A percentile compares a stretch with the other conserved stretches of the same genome.
These are phyloP conservation scores for Poecilia wingei DNA, from an alignment of 2,797 vertebrate genomes.

Conservation along the genomic window DNA sequence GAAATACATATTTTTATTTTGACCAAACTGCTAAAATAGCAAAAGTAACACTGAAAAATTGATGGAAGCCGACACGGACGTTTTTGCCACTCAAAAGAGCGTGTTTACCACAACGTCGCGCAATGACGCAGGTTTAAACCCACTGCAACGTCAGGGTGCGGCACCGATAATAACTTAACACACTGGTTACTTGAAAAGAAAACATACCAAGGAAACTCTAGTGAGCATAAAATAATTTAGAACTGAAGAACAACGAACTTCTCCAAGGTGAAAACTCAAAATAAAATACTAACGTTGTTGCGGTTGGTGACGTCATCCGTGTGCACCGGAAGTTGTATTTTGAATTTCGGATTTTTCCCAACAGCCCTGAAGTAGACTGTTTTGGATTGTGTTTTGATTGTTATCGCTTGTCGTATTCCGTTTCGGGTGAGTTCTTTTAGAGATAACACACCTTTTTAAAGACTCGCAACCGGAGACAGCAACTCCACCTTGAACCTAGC, in stretches of 20 bases:
- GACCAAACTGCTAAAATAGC: not conserved
- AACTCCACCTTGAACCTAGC: not conserved
- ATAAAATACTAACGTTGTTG: not conserved
- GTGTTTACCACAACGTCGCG: not conserved
- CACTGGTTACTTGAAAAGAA: not conserved
- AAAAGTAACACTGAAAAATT: not conserved
- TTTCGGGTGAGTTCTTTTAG: not conserved
- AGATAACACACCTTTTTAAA: not conserved
- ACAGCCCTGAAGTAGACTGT: not conserved
- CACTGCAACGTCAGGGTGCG: not conserved
- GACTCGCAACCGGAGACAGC: not conserved
- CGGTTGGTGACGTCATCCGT: slow-evolving; percentile 24
- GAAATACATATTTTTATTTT: not conserved
- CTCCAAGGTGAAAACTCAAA: not conserved
- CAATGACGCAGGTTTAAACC: not conserved
- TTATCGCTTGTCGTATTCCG: not conserved
- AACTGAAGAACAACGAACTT: not conserved
- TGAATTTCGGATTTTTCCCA: not conserved
- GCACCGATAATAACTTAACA: not conserved
- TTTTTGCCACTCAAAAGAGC: not conserved
- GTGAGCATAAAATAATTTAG: not conserved
- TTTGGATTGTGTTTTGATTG: not conserved
- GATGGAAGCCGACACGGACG: not conserved
- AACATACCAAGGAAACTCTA: not conserved
- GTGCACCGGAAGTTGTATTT: slow-evolving; percentile 28